Base-by-base conservation (phyloP, 64 coral and sea anemone species). In the Pocillopora damicornis region DNA sequence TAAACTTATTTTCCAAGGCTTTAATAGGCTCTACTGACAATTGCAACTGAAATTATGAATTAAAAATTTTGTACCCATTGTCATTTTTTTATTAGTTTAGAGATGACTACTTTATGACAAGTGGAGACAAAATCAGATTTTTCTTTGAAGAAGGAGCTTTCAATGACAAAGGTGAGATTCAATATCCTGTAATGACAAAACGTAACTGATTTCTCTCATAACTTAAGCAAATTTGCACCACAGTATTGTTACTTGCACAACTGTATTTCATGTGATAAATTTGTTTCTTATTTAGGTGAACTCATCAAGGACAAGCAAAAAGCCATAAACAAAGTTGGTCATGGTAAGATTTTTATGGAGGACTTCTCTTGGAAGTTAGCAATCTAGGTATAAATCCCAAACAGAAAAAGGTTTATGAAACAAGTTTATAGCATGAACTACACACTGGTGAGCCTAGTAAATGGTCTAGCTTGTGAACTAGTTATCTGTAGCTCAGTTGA, bases 21-120 rank as follows among this genome's bases (percentile, higher is more conserved):
- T 51, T 51, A 51, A 51, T 7, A 51, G 42, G 42, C 42, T 51
- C 42, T 51, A 2, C 2, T 51, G 42, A 51, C 42, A 51, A 51
- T 51, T 4, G 42, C 42, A 4, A 51, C 7, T 51, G 42, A 51
- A 51, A 51, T 1, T 51, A 51, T 1, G 7, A 51, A 51, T 51
- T 2, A 51, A 51, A 4, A 51, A 51, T 51, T 30, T 30, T 51
- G 42, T 51, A 1, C 62, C 57, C 25, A 20, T 61, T 25, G 22
- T 79, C 78, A 67, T 4, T 9, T 86, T 66, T 9, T 34, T 25
- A 45, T 34, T 38, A 99, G 97, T 25, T 67, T 68, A 61, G 75
- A 37, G 97, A 95, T 93, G 93, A 99, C 35, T 99, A 99, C 79
- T 99, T 99, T 81, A 84, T 99, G 59, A 95, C 97, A 76, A 99